A percentile compares a stretch with the other conserved stretches of the same genome.
Conservation (phyloP, 1,140 invertebrate species). For the Drosophila erecta region DNA sequence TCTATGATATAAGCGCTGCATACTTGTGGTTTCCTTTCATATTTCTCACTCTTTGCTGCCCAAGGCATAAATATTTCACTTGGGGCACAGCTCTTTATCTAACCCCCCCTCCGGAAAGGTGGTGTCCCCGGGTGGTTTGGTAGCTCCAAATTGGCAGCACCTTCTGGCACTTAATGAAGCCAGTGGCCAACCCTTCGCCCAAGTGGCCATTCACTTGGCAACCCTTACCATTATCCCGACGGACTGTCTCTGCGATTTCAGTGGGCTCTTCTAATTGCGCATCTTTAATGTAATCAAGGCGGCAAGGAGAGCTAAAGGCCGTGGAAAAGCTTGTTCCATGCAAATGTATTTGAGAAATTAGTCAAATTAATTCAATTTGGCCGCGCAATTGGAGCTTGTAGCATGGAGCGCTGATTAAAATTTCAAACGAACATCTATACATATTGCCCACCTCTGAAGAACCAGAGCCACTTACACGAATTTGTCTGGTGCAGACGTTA, state of each 20-base stretch:
- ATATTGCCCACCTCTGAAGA: background rate
- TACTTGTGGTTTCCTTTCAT: background rate
- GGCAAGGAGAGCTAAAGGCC: conserved; percentile 3
- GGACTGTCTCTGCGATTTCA: conserved; percentile 16
- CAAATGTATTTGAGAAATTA: conserved; percentile 67
- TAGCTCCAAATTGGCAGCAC: conserved; percentile 51
- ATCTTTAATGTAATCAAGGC: conserved; percentile 74
- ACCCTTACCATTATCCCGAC: conserved; percentile 33
- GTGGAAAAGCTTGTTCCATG: conserved; percentile 31
- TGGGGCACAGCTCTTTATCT: conserved; percentile 28
- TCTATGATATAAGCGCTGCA: background rate
- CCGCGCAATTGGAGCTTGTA: conserved; percentile 53
- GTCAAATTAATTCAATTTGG: conserved; percentile 70
- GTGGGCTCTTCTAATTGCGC: conserved; percentile 59
- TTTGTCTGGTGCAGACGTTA: conserved; percentile 50
- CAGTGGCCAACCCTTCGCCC: background rate
- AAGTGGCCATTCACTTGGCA: conserved; percentile 8
- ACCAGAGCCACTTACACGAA: conserved; percentile 30
- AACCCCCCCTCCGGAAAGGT: conserved; percentile 17
- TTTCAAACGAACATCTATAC: conserved; percentile 38
- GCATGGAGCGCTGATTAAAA: conserved; percentile 59
- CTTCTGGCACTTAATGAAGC: conserved; percentile 64
- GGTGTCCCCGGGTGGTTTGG: background rate
- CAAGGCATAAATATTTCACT: conserved; percentile 49
- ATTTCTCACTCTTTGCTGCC: background rate